Percentiles rank a stretch among this genome's conserved stretches.
Conservation (phyloP, 2,888 invertebrate species). For the Holacanthella duospinosa region DNA sequence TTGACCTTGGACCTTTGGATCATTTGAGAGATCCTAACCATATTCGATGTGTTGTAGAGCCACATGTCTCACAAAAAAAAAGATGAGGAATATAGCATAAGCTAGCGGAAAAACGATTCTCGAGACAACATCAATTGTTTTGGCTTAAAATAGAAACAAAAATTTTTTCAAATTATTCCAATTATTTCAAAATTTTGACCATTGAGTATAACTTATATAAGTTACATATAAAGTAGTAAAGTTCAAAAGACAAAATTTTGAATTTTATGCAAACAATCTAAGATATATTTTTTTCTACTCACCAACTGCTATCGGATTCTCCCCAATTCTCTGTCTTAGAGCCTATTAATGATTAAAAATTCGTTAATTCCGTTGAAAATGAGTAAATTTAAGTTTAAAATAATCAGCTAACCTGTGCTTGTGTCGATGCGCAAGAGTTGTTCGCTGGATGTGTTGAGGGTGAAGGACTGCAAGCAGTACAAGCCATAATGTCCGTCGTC, state of each 20-base stretch:
- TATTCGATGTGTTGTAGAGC: slow-evolving; percentile 14
- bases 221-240: no score
- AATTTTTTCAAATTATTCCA: no score
- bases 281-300: no score
- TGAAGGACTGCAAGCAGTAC: slow-evolving; percentile 69
- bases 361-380: not conserved
- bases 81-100: slow-evolving; percentile 83
- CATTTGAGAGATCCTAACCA: not conserved
- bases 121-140: slow-evolving; percentile 61
- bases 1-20: not conserved
- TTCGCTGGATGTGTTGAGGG: slow-evolving; percentile 77
- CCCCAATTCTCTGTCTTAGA: slow-evolving; percentile 29
- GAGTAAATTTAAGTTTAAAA: no score
- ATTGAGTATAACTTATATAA: no score
- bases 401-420: not conserved
- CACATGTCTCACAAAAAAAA: slow-evolving; percentile 63
- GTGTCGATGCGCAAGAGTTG: slow-evolving; percentile 41
- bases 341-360: not conserved
- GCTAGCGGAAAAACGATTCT: slow-evolving; percentile 87
- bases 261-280: no score
- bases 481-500: slow-evolving; percentile 52
- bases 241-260: no score
- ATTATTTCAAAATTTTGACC: no score
- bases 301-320: slow-evolving; percentile 80
- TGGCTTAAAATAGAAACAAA: no score